Evolutionary conservation across 2,797 vertebrate genomes (phyloP).

Genomic region (Ptychadena robeensis): DNA sequence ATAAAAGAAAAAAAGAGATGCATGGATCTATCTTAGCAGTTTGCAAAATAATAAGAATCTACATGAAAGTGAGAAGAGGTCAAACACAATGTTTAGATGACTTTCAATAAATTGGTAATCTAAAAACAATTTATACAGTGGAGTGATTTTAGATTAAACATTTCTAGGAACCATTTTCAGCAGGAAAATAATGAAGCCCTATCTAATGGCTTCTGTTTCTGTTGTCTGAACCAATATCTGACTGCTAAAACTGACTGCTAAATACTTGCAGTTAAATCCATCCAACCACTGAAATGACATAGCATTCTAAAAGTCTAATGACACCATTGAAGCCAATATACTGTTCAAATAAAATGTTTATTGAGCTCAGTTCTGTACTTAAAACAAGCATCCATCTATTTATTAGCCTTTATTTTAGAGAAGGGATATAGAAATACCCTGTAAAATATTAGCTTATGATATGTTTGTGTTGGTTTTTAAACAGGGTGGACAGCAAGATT

Average conservation of each 20-base stretch:
- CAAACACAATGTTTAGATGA: conserved; percentile 41
- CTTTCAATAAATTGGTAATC: conserved; percentile 50
- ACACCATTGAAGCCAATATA: conserved; percentile 9
- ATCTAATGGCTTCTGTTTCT: conserved; percentile 28
- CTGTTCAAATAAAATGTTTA: conserved; percentile 3
- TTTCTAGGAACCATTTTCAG: conserved; percentile 45
- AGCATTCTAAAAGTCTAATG: conserved; percentile 13
- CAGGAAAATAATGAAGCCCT: conserved; percentile 34
- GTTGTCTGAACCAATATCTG: conserved; percentile 30
- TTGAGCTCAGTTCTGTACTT: background rate
- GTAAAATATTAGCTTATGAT: background rate
- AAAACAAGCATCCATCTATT: too few species aligned
- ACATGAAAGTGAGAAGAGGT: conserved; percentile 23
- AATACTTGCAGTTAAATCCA: conserved; percentile 8
- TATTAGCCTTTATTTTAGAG: background rate
- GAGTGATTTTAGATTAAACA: conserved; percentile 46
- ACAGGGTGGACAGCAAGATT: too few species aligned
- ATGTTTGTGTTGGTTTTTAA: too few species aligned
- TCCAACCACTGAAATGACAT: conserved; percentile 5
- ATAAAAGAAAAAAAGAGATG: conserved; percentile 1
- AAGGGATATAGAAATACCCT: background rate
- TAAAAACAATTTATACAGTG: conserved; percentile 48
- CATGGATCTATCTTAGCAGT: background rate
- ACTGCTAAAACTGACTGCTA: conserved; percentile 34
- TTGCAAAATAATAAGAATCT: conserved; percentile 45